phyloP scores from a whole-genome alignment of 1,140 invertebrate species.

The Triops cancriformis region DNA sequence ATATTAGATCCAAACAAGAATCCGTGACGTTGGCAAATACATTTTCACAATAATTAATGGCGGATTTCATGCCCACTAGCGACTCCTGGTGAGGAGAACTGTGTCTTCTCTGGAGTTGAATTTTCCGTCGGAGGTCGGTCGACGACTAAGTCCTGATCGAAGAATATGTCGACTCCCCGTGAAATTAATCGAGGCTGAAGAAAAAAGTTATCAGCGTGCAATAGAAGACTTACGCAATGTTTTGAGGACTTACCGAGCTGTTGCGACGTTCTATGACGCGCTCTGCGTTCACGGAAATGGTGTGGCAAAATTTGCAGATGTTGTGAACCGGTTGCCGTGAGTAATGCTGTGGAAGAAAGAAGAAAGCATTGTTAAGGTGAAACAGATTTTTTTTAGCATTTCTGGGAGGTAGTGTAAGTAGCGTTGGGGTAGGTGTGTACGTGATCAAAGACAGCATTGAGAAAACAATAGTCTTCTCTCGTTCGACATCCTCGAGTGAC shows the following conservation, averaged over 20 bases:
- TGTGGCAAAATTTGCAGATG: neutral
- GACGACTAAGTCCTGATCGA: neutral
- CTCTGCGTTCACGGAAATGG: neutral
- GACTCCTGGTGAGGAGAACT: neutral
- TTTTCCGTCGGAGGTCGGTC: neutral
- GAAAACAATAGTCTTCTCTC: too few species aligned
- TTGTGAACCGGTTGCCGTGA: neutral
- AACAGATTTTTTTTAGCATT: too few species aligned
- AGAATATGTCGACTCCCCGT: neutral
- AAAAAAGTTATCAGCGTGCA: neutral
- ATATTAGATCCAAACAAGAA: too few species aligned
- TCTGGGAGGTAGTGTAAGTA: too few species aligned
- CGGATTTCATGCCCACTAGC: too few species aligned
- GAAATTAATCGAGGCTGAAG: neutral
- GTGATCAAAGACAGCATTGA: too few species aligned
- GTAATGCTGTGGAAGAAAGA: neutral
- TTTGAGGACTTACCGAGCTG: neutral
- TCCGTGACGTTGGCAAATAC: too few species aligned
- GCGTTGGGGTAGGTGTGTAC: too few species aligned
- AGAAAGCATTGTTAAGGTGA: too few species aligned
- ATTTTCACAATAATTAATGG: too few species aligned
- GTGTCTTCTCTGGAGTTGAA: neutral
- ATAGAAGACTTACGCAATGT: neutral
- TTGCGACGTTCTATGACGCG: neutral
- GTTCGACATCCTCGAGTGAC: too few species aligned